phyloP scores from a whole-genome alignment of 2,113 vertebrate genomes.

The Pollimyrus isidori region DNA sequence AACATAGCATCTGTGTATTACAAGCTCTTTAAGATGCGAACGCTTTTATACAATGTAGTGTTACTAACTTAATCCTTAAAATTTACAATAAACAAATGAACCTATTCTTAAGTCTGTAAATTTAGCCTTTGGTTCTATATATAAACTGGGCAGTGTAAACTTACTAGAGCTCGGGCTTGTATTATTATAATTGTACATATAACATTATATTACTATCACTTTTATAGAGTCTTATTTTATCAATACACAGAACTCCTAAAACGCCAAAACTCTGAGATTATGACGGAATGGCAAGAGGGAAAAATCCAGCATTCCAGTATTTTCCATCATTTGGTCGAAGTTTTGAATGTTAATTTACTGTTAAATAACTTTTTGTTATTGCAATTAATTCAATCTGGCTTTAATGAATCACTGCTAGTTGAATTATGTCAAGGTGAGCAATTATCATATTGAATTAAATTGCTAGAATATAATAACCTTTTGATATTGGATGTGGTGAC shows the following conservation, averaged over 20 bases:
- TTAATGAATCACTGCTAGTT: slow-evolving; percentile 42
- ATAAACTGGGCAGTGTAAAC: background rate
- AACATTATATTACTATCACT: background rate
- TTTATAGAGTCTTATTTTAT: background rate
- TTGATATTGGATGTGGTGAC: slow-evolving; percentile 38
- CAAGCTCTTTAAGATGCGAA: slow-evolving; percentile 1
- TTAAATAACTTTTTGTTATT: slow-evolving; percentile 21
- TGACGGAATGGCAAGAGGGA: background rate
- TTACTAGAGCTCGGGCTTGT: background rate
- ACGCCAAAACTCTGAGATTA: background rate
- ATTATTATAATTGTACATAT: background rate
- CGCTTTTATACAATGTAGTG: background rate
- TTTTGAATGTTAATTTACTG: background rate
- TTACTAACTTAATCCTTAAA: background rate
- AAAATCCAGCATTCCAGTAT: background rate
- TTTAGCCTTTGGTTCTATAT: background rate
- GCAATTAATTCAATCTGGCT: slow-evolving; percentile 41
- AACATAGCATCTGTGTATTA: background rate
- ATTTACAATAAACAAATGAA: background rate
- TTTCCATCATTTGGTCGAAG: background rate
- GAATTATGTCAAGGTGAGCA: slow-evolving; percentile 55
- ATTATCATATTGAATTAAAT: slow-evolving; percentile 57
- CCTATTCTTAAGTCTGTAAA: background rate
- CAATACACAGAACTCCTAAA: background rate
- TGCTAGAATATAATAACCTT: slow-evolving; percentile 53